Conservation (phyloP, 1,140 invertebrate genomes). For the Leptonema lineaticorne region DNA sequence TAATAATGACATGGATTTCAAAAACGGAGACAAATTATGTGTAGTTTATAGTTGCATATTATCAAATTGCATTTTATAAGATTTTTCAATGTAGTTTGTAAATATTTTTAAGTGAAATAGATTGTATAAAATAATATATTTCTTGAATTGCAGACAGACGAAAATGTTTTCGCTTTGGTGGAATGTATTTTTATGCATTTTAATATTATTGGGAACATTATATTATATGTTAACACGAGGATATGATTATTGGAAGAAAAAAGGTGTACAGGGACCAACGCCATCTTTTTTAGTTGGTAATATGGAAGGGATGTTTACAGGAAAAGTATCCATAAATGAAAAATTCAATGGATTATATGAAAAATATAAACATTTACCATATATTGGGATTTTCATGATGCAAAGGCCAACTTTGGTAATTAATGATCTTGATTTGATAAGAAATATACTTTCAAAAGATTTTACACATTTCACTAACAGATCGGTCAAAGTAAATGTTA, state of each 20-base stretch:
- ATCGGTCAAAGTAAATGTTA: slow-evolving; percentile 50
- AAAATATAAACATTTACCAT: slow-evolving; percentile 48
- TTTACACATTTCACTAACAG: slow-evolving; percentile 52
- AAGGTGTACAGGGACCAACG: slow-evolving; percentile 19
- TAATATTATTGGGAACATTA: not conserved
- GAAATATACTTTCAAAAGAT: slow-evolving; percentile 61
- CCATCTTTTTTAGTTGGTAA: slow-evolving; percentile 51
- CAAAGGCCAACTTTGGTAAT: slow-evolving; percentile 50
- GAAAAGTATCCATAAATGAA: slow-evolving; percentile 46
- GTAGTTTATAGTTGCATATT: no score
- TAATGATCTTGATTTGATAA: slow-evolving; percentile 45
- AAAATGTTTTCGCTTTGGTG: slow-evolving; percentile 34
- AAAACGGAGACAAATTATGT: no score
- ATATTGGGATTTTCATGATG: slow-evolving; percentile 47
- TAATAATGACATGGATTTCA: no score
- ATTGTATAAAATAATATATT: no score
- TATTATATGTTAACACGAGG: not conserved
- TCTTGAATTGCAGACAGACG: no score
- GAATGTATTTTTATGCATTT: slow-evolving; percentile 11
- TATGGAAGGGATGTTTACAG: slow-evolving; percentile 47
- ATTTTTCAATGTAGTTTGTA: no score
- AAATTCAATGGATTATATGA: slow-evolving; percentile 47
- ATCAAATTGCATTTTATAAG: no score
- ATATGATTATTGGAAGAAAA: slow-evolving; percentile 17
- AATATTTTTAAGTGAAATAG: no score